phyloP scores from a whole-genome alignment of 2,888 invertebrate genomes.

The Lithophane socia region DNA sequence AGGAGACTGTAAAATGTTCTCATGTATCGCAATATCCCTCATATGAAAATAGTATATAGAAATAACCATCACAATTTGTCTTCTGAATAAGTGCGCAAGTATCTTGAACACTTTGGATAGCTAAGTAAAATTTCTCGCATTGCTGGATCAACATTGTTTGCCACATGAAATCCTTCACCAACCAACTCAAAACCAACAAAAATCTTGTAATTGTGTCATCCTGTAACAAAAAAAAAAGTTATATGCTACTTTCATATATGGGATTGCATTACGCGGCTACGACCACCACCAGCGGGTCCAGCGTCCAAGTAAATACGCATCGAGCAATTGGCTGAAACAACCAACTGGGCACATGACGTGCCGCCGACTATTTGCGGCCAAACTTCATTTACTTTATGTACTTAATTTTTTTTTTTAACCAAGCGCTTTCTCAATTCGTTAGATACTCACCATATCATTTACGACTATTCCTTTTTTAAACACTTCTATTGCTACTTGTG shows the following conservation, averaged over 20 bases:
- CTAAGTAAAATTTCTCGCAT: slow-evolving; percentile 17
- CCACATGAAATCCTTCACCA: slow-evolving; percentile 9
- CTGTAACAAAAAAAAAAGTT: background rate
- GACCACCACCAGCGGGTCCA: too few species aligned
- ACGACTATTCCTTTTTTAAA: background rate
- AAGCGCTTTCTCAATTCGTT: too few species aligned
- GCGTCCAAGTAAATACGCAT: background rate
- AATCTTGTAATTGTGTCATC: background rate
- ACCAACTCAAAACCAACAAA: background rate
- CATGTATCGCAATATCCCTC: background rate
- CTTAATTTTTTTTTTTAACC: too few species aligned
- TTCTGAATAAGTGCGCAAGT: slow-evolving; percentile 12
- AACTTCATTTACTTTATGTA: background rate
- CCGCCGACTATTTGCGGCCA: too few species aligned
- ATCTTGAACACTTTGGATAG: slow-evolving; percentile 10
- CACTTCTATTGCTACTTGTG: slow-evolving; percentile 17
- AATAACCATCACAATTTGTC: slow-evolving; percentile 13
- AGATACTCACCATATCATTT: slow-evolving; percentile 1
- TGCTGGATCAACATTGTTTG: slow-evolving; percentile 13
- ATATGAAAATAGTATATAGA: background rate
- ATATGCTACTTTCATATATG: too few species aligned
- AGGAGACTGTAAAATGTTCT: background rate
- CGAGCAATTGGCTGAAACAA: background rate
- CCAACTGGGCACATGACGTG: background rate
- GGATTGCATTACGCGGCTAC: background rate